phyloP scores from a whole-genome alignment of 2,797 vertebrate genomes.

The Synanceia verrucosa region DNA sequence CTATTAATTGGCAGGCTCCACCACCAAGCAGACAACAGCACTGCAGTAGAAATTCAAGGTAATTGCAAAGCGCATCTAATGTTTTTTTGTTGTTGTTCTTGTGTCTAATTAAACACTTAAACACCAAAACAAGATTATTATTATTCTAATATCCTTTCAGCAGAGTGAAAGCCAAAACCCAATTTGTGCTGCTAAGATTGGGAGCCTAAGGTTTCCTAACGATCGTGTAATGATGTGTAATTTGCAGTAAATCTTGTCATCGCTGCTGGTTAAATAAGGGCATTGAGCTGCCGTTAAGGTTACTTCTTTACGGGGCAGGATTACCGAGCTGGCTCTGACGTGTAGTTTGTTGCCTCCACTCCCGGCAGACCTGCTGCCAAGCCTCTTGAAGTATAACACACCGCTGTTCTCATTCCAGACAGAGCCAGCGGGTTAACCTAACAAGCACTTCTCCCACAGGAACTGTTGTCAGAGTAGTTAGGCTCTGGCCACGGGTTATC shows the following conservation, averaged over 20 bases:
- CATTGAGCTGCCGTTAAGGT: conserved; percentile 32
- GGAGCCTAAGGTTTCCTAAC: conserved; percentile 61
- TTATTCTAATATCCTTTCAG: conserved; percentile 51
- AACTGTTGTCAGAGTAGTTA: conserved; percentile 64
- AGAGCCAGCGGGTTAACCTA: conserved; percentile 45
- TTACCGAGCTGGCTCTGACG: conserved; percentile 49
- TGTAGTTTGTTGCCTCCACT: conserved; percentile 31
- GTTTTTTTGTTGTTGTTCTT: conserved; percentile 16
- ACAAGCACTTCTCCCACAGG: conserved; percentile 57
- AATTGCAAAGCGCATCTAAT: conserved; percentile 11
- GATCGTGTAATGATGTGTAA: conserved; percentile 65
- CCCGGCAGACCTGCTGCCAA: conserved; percentile 49
- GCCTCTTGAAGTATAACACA: conserved; percentile 34
- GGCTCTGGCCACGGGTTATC: conserved; percentile 55
- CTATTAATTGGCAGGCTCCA: neutral
- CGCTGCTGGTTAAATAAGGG: conserved; percentile 42
- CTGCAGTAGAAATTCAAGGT: neutral
- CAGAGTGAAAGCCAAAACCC: conserved; percentile 39
- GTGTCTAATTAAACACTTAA: conserved; percentile 49
- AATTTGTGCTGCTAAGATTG: conserved; percentile 46
- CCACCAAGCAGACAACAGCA: neutral
- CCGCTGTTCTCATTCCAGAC: conserved; percentile 39
- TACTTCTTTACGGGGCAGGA: conserved; percentile 40
- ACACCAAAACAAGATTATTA: conserved; percentile 55
- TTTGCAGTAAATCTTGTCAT: conserved; percentile 63